Base-by-base conservation (phyloP, 2,888 invertebrate species). In the Holacanthella duospinosa region DNA sequence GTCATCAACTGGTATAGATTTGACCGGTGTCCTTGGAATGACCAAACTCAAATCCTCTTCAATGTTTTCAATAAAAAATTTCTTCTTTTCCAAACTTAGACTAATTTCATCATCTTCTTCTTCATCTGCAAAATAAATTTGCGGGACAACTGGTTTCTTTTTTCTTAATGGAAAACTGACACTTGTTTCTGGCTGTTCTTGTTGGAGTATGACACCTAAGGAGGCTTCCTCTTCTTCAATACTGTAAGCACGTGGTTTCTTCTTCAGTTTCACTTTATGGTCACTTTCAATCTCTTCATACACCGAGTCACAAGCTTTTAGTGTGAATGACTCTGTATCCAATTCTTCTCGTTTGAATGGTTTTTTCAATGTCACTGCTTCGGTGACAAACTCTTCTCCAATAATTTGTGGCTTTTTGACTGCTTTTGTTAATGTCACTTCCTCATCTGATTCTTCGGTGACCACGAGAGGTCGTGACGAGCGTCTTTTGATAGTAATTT, bases 211-310 rank as follows among this genome's bases (percentile, higher is more conserved):
- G 1, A 59, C 64, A 28, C 44, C 68, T 24, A 36, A 36, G 48
- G 21, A 66, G 9, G 62, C 61, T 77, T 77, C 75, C 78, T 83
- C 83, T 63, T 82, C 81, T 77, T 86, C 85, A 76, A 85, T 85
- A 53, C 80, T 80, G 43, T 80, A 78, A 64, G 83, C 82, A 29
- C 60, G 26, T n/a, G 56, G 57, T 26, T 62, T 77, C 82, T 72
- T 83, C 83, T 68, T 85, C 83, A 69, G 84, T 75, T 79, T 90
- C 87, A 91, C 89, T 77, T 87, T 89, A 76, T 91, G 91, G 78
- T 91, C 91, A 79, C 91, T 91, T 75, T 91, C 90, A 19, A 91
- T 88, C n/a, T 73, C 71, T 57, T 71, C 74, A 62, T 67, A 67
- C 1, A 68, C 69, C 59, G 68, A 68, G 19, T 73, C 70, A 9